Evolutionary conservation across 2,113 vertebrate genomes (phyloP).

Genomic region (Excalfactoria chinensis): DNA sequence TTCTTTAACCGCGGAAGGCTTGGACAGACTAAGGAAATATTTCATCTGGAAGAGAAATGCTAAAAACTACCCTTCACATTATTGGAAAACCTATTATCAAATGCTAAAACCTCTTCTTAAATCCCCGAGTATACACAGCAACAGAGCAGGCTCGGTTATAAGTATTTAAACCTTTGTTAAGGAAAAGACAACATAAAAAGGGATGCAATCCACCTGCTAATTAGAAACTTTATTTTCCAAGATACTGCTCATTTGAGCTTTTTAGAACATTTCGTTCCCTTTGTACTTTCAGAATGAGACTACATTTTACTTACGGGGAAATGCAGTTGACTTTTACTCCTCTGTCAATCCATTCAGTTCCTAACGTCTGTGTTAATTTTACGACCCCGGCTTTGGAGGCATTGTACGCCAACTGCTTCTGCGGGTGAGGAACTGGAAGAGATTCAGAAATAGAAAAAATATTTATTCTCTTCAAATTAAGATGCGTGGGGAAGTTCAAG

Average conservation of each 20-base stretch:
- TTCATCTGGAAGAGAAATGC: conserved; percentile 79
- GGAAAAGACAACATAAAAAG: conserved; percentile 72
- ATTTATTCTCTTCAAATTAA: conserved; percentile 44
- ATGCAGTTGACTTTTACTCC: conserved; percentile 83
- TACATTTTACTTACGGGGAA: conserved; percentile 81
- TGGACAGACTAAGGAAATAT: conserved; percentile 80
- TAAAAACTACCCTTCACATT: conserved; percentile 80
- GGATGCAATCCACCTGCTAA: conserved; percentile 73
- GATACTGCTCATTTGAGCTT: conserved; percentile 61
- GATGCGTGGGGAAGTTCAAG: not conserved
- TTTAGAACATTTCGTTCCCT: conserved; percentile 58
- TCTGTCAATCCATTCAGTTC: conserved; percentile 83
- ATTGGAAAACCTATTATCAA: conserved; percentile 82
- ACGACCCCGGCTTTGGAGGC: conserved; percentile 82
- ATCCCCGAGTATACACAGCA: conserved; percentile 66
- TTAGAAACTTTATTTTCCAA: conserved; percentile 68
- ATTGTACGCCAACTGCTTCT: conserved; percentile 86
- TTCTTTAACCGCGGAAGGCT: conserved; percentile 73
- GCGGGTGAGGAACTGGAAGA: conserved; percentile 79
- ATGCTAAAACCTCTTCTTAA: conserved; percentile 76
- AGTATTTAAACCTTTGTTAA: conserved; percentile 74
- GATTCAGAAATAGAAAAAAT: conserved; percentile 1
- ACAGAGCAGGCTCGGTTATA: conserved; percentile 68
- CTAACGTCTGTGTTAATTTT: conserved; percentile 85
- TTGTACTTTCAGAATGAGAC: conserved; percentile 13